These are phyloP conservation scores for Poecilia gillii DNA, from an alignment of 2,797 vertebrate genomes.

Conservation along the genomic window DNA sequence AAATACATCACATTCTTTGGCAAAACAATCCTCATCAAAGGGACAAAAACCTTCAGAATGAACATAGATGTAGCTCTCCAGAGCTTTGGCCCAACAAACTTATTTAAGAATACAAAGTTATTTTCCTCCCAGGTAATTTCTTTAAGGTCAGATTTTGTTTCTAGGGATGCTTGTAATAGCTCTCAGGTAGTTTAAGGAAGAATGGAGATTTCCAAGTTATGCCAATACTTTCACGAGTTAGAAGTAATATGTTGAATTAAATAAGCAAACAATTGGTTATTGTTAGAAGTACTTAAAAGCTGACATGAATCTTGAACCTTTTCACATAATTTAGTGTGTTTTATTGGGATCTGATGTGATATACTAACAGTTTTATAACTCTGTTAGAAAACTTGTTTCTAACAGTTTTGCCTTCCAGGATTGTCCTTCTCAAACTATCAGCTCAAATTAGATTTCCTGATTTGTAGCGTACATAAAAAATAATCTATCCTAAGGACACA, in stretches of 20 bases:
- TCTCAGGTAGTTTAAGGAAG: background rate
- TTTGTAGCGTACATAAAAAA: background rate
- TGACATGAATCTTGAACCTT: background rate
- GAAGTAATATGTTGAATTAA: background rate
- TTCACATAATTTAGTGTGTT: background rate
- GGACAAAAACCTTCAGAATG: background rate
- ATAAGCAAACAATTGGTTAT: background rate
- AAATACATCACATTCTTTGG: conserved; percentile 13
- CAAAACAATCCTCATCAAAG: background rate
- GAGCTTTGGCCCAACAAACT: background rate
- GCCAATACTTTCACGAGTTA: background rate
- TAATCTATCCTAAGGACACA: background rate
- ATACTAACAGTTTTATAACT: background rate
- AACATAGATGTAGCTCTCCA: background rate
- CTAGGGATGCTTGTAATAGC: background rate
- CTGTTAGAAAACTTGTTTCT: background rate
- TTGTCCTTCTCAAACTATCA: background rate
- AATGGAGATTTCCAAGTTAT: background rate
- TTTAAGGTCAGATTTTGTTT: background rate
- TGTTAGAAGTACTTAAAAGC: background rate
- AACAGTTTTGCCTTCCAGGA: background rate
- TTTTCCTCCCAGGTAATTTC: background rate
- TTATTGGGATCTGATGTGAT: background rate
- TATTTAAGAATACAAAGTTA: background rate
- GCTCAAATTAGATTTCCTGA: background rate